Base-by-base conservation (phyloP, 1,140 invertebrate species). In the Leptopilina clavipes region DNA sequence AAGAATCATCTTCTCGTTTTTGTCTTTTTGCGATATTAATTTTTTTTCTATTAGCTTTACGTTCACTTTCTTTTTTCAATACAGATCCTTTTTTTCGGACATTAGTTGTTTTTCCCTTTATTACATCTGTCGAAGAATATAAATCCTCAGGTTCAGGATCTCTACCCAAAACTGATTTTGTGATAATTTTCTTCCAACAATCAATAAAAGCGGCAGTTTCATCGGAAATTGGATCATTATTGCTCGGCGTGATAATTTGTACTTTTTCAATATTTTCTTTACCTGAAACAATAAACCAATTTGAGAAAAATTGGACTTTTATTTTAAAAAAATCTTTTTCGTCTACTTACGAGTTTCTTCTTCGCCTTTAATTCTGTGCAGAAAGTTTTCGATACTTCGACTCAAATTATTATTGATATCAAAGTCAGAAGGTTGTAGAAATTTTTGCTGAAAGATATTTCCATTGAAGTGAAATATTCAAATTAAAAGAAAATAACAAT, bases 351-450 rank as follows among this genome's bases (percentile, higher is more conserved):
- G 11, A 75, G 70, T 40, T 9, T 40, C 72, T 43, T 73, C 25
- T 74, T 76, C 72, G 71, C 79, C 76, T 78, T 84, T 81, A 22
- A 79, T 76, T 76, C 85, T 77, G 72, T 78, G 79, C 44, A 88
- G 75, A 77, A 83, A 87, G 59, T 82, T 82, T 1, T 83, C 71
- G 25, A 87, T 74, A 65, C 86, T 84, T 19, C 71, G 73, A 75
- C 78, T 82, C 14, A 88, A 76, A 18, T 81, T 81, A 11, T 77
- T 77, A 40, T 76, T 71, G 3, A 77, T 19, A 43, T 76, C 73
- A 11, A 88, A 77, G 75, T 81, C 73, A 1, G 82, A 74, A 40
- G 70, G 31, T n/a, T 70, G 59, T 12, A 19, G 17, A 22, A 52
- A 52, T 52, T 52, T 52, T 52, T 52, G 48, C 48, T 52, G 8